Evolutionary conservation across 2,797 vertebrate genomes (phyloP), one percentile per base, ranked within the genome.

Genomic region (Sebastes hubbsi): DNA sequence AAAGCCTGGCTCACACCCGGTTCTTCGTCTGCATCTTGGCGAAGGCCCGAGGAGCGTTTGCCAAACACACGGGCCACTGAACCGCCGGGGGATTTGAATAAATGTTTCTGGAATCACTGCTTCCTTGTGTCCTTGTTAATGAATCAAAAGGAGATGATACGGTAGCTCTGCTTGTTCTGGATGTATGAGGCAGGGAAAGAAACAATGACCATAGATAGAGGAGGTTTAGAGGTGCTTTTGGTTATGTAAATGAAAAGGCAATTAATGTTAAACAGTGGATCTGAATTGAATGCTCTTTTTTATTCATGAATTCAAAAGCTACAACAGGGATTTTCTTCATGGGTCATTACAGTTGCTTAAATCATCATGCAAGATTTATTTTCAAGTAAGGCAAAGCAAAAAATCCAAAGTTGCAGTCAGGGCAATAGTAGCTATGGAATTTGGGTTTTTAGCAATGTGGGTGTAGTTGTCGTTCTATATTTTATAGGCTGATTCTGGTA

Each of bases 101-200:
- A 72, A 88, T 85, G 88, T 83, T 81, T 87, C 38, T 83, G 62
- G 64, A 85, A 72, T 81, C 55, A 6, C 32, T 55, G 76, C 79
- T 29, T 81, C 54, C 38, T 42, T 27, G 36, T 77, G 74, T 89
- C 72, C 58, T 64, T 38, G 76, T 80, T 77, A 56, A 78, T 63
- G 20, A 83, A 82, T 85, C 78, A 71, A 84, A 29, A 30, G 38
- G 66, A 72, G 62, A 81, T 70, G 58, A 74, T 64, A 64, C 3
- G 29, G 69, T 42, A 6, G 59, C 52, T 38, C 52, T 80, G 64
- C 77, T 42, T 68, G 69, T 63, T 62, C 68, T 49, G 24, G 24
- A 52, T 75, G 65, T 56, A 2, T 55, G 16, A 54, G 24, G 18
- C 25, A 20, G 56, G 14, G 13, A 12, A 46, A 61, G 8, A 25